These are phyloP conservation scores for Puffinus mauretanicus DNA, from an alignment of 2,113 vertebrate species.

Conservation along the genomic window DNA sequence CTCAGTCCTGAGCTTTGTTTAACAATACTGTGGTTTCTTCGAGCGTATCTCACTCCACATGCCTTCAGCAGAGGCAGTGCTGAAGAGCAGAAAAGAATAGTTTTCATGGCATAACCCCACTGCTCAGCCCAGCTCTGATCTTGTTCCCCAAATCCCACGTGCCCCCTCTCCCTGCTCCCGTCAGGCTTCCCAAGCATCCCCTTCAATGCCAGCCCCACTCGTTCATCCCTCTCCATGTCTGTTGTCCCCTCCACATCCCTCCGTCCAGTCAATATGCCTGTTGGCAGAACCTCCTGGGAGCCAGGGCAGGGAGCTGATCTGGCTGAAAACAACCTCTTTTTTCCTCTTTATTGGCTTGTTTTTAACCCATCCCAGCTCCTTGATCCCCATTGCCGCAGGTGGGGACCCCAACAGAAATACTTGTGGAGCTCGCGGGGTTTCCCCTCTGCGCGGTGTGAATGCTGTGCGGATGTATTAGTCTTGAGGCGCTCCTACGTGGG, in stretches of 20 bases:
- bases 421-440: fast-evolving
- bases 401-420: background rate
- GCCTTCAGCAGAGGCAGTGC: background rate
- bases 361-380: background rate
- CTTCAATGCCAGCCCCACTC: background rate
- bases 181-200: background rate
- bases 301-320: background rate
- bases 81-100: background rate
- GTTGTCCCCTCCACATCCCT: background rate
- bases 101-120: background rate
- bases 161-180: background rate
- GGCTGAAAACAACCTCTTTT: background rate
- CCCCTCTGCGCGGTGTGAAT: background rate
- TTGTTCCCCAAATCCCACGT: background rate
- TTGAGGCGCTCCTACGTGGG: fast-evolving
- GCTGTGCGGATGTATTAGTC: background rate
- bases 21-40: background rate
- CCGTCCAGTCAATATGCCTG: fast-evolving
- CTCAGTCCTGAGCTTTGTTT: background rate
- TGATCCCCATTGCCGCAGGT: fast-evolving
- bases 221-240: background rate
- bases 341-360: background rate
- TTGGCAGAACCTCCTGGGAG: background rate
- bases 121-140: background rate
- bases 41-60: fast-evolving